These are phyloP conservation scores for Lophochroa leadbeateri DNA, from an alignment of 2,113 vertebrate genomes.

Conservation along the genomic window DNA sequence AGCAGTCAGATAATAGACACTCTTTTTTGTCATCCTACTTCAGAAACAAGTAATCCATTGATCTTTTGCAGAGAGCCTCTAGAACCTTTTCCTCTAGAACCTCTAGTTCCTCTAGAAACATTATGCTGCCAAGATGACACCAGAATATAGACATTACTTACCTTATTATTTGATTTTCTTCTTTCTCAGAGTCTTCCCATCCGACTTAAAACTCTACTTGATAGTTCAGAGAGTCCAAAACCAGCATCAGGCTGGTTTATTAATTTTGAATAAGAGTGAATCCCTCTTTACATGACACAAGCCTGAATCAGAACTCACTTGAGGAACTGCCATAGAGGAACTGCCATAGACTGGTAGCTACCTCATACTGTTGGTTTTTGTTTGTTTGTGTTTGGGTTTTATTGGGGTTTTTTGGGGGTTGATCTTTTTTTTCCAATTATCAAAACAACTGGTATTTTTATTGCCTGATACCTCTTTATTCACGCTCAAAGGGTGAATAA, in stretches of 20 bases:
- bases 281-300: not conserved
- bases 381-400: not conserved
- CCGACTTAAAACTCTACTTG: not conserved
- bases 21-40: too few species aligned
- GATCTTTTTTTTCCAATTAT: not conserved
- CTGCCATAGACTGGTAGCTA: not conserved
- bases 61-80: not conserved
- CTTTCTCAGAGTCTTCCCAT: not conserved
- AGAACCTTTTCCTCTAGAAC: too few species aligned
- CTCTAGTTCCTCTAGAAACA: not conserved
- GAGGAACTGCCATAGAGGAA: not conserved
- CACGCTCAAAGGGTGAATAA: not conserved
- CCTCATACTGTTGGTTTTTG: not conserved
- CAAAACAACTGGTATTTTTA: not conserved
- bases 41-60: not conserved
- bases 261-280: not conserved
- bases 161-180: not conserved
- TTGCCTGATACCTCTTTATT: not conserved
- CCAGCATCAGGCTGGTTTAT: not conserved
- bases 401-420: accelerated
- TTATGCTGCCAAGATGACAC: not conserved
- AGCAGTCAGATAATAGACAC: not conserved
- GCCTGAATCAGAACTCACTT: not conserved
- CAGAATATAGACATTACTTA: not conserved
- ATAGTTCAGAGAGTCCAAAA: not conserved